Percentiles rank a stretch among this genome's conserved stretches.
Conservation (phyloP, 2,113 vertebrate genomes). For the Panthera uncia region DNA sequence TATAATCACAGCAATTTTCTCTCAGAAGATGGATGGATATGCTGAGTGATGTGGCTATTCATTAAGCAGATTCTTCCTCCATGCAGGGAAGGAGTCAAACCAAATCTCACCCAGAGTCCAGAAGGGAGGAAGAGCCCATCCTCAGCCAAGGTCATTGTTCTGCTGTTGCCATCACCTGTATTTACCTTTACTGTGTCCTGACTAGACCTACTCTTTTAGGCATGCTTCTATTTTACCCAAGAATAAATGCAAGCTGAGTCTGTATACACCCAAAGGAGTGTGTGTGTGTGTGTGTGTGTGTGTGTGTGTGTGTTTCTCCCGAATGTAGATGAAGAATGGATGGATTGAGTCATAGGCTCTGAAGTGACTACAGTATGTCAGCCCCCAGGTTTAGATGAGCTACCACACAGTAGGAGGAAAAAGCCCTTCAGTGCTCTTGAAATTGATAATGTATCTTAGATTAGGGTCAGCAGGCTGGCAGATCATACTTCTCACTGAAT, state of each 20-base stretch:
- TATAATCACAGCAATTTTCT: neutral
- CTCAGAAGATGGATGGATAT: neutral
- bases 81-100: neutral
- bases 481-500: neutral
- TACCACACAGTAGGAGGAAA: accelerated
- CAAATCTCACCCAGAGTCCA: neutral
- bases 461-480: neutral
- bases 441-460: neutral
- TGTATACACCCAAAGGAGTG: neutral
- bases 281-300: neutral
- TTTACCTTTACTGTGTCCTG: neutral
- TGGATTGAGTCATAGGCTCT: neutral
- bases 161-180: neutral
- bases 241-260: neutral
- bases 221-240: neutral
- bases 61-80: neutral
- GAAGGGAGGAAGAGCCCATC: neutral
- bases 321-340: neutral
- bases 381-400: neutral
- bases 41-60: neutral
- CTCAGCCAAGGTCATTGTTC: neutral
- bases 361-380: neutral
- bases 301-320: neutral
- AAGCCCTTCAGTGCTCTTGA: neutral
- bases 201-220: neutral